Evolutionary conservation across 1,140 invertebrate genomes (phyloP), one percentile per base, ranked within the genome.

Genomic region (Euborellia annulipes): DNA sequence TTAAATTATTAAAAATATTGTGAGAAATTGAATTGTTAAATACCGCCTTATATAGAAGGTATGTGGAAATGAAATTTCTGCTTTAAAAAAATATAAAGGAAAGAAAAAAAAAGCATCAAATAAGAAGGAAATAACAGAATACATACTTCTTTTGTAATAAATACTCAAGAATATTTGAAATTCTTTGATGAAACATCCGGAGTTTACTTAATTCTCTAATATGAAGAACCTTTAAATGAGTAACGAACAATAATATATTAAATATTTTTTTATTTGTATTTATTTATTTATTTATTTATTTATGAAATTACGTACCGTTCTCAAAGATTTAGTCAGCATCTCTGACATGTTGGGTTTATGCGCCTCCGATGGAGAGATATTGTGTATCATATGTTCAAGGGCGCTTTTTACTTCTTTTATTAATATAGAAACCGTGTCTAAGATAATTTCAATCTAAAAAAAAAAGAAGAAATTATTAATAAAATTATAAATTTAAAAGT

Each of bases 141-240:
- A 54, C 55, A 53, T 53, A 66, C 64, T 60, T 65, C 55, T 65
- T 65, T 45, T 65, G 60, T 13, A 62, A 45, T 21, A 68, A 54
- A 41, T 68, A 58, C 42, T 62, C 61, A 18, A 73, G 59, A 53
- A 62, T 70, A 17, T 57, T 61, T 2, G 62, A 64, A 39, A 70
- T 62, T 49, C 65, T 65, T 47, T 73, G 70, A 55, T 71, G 67
- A 46, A 71, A 63, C 52, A 62, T 62, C 50, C 63, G 63, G 20
- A 73, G 50, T 53, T 71, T 72, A 50, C 63, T 63, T 17, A 73
- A 50, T 54, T 74, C 72, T 54, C 66, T 60, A 64, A 49, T 16
- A 53, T 52, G 17, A 41, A 46, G 48, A 41, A 47, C 36, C 44
- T 46, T 32, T 40, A 49, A 36, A 20, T 11, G 38, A 27, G 22